Conservation (phyloP, 2,888 invertebrate species). For the Nipponacmea schrenckii region DNA sequence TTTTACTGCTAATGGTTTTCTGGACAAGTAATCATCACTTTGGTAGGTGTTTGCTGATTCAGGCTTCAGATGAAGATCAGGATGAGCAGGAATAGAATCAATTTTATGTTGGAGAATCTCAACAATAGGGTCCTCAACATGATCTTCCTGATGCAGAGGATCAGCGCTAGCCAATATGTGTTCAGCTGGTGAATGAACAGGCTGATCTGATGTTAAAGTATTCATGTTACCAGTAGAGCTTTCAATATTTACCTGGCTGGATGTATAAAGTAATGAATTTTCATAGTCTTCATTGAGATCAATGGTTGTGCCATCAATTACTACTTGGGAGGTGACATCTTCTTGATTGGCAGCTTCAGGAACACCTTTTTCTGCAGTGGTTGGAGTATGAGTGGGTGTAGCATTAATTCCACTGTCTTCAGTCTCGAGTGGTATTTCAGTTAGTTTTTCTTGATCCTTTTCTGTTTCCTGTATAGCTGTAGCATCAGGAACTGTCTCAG, state of each 20-base stretch:
- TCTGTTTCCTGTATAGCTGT: neutral
- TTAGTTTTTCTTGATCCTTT: neutral
- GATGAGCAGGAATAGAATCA: neutral
- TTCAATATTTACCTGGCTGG: neutral
- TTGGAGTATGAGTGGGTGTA: neutral
- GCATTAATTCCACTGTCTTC: neutral
- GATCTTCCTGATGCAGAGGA: neutral
- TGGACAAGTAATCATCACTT: conserved; percentile 38
- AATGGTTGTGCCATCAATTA: conserved; percentile 22
- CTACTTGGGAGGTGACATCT: conserved; percentile 9
- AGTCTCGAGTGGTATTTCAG: conserved; percentile 2
- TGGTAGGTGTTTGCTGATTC: conserved; percentile 26
- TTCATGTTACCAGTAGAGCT: neutral
- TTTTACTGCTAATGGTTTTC: conserved; percentile 44
- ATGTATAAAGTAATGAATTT: neutral
- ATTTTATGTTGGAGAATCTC: conserved; percentile 3
- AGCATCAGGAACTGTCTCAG: neutral
- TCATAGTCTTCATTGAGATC: conserved; percentile 16
- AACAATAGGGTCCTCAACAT: neutral
- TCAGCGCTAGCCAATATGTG: neutral
- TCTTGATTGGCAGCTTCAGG: neutral
- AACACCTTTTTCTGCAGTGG: too few species aligned
- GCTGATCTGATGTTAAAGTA: neutral
- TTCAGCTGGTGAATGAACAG: neutral
- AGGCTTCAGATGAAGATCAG: neutral